Evolutionary conservation across 2,113 vertebrate genomes (phyloP), one percentile per base, ranked within the genome.

Genomic region (Lanius collurio): DNA sequence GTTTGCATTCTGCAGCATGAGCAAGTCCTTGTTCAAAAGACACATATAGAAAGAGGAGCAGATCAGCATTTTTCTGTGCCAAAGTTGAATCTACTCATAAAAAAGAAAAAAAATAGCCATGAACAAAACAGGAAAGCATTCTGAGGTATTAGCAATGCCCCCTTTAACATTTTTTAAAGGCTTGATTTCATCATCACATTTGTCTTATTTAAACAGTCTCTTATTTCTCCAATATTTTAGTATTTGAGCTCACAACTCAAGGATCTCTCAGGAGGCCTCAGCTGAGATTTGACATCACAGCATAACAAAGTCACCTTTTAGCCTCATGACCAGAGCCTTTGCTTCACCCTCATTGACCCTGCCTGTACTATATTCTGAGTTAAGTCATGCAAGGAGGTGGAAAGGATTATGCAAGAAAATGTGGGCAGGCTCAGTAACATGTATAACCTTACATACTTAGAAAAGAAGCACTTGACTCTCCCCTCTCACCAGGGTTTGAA

Each of bases 281-380:
- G 44, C 39, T 59, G 90, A 86, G 26, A 53, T 84, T 44, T 89
- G 88, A 47, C 63, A 88, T 27, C 69, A 74, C 16, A 86, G 41
- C 62, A 64, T 17, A 94, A 76, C 83, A 97, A 97, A 88, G 96
- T 97, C 96, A 97, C 94, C 94, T 95, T 89, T 68, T 33, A 89
- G 92, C n/a, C 91, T 94, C 86, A 70, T 97, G 96, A 96, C 83
- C 56, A 87, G 70, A 89, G 64, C 70, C 60, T 89, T 74, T 75
- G 44, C 33, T 85, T 95, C 63, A 94, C 87, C 74, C 37, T 79
- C 60, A 82, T 2, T 85, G 83, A 92, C 71, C 73, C 57, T 89
- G 77, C 59, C 85, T 47, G 60, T 33, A 77, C 59, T 83, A 59
- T 74, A 87, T 65, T 87, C 41, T 56, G 50, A 88, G 81, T 95